phyloP scores from a whole-genome alignment of 92 coral and sea anemone species.

The Galaxea fascicularis region DNA sequence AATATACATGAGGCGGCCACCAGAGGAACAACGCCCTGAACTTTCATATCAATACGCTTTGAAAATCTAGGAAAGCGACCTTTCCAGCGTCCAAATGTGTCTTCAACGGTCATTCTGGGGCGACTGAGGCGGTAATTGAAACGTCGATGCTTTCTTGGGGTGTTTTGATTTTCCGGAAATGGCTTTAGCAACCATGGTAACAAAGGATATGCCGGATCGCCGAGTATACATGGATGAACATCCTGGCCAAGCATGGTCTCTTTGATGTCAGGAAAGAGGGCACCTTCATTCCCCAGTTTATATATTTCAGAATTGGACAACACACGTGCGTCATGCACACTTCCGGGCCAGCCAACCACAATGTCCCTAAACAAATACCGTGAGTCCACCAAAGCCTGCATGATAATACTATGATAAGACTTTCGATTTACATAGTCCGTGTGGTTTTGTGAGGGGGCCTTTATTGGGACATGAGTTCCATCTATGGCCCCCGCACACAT shows the following conservation, averaged over 20 bases:
- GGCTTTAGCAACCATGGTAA: conserved; percentile 56
- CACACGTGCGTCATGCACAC: not conserved
- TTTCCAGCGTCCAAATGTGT: conserved; percentile 69
- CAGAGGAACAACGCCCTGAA: not conserved
- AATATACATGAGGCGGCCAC: conserved; percentile 31
- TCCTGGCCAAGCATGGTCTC: conserved; percentile 15
- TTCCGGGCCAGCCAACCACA: conserved; percentile 25
- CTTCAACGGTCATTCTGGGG: conserved; percentile 65
- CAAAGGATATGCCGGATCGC: conserved; percentile 63
- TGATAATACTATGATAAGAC: conserved; percentile 33
- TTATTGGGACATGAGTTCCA: conserved; percentile 7
- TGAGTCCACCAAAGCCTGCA: conserved; percentile 53
- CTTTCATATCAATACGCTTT: conserved; percentile 56
- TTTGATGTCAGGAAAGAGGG: conserved; percentile 44
- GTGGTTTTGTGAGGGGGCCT: conserved; percentile 1
- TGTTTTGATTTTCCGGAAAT: conserved; percentile 46
- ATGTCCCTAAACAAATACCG: conserved; percentile 29
- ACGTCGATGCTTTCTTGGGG: conserved; percentile 42
- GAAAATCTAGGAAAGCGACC: conserved; percentile 54
- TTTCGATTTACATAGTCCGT: conserved; percentile 41
- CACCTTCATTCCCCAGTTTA: conserved; percentile 20
- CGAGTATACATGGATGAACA: conserved; percentile 15
- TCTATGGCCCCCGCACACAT: conserved; percentile 24
- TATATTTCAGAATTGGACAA: conserved; percentile 2
- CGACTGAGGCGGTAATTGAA: conserved; percentile 59